Evolutionary conservation across 2,888 invertebrate genomes (phyloP).

Genomic region (Hymenopus coronatus): DNA sequence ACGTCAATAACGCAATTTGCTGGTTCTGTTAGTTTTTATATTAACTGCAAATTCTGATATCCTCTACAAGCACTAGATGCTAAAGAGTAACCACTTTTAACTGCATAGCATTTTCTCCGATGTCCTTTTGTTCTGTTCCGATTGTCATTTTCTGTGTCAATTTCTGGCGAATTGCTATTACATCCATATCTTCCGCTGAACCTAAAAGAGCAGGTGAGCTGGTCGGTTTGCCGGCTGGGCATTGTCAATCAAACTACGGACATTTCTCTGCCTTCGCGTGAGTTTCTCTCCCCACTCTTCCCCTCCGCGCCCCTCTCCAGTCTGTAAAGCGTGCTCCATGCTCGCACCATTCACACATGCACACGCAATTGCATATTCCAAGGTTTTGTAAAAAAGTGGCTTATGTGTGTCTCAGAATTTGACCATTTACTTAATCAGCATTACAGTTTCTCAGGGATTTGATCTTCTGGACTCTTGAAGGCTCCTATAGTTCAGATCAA

Average conservation of each 20-base stretch:
- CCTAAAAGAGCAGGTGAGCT: background rate
- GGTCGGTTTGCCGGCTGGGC: background rate
- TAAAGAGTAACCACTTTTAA: no score
- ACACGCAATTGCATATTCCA: slow-evolving; percentile 12
- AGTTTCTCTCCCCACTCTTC: slow-evolving; percentile 3
- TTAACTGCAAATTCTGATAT: no score
- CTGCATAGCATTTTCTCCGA: no score
- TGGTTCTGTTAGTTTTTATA: no score
- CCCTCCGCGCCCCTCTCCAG: slow-evolving; percentile 11
- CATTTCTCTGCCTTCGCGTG: slow-evolving; percentile 30
- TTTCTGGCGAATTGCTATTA: background rate
- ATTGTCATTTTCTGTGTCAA: background rate
- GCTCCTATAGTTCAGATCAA: no score
- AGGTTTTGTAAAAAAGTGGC: background rate
- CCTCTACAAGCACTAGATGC: no score
- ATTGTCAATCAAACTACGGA: slow-evolving; percentile 27
- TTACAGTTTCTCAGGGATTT: no score
- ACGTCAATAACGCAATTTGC: no score
- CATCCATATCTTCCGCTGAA: background rate
- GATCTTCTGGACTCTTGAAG: no score
- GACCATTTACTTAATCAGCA: no score
- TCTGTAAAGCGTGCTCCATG: slow-evolving; percentile 28
- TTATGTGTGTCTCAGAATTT: background rate
- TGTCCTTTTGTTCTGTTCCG: no score
- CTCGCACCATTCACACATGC: slow-evolving; percentile 18